These are phyloP conservation scores for Synanthedon andrenaeformis DNA, from an alignment of 2,888 invertebrate species.

Conservation along the genomic window DNA sequence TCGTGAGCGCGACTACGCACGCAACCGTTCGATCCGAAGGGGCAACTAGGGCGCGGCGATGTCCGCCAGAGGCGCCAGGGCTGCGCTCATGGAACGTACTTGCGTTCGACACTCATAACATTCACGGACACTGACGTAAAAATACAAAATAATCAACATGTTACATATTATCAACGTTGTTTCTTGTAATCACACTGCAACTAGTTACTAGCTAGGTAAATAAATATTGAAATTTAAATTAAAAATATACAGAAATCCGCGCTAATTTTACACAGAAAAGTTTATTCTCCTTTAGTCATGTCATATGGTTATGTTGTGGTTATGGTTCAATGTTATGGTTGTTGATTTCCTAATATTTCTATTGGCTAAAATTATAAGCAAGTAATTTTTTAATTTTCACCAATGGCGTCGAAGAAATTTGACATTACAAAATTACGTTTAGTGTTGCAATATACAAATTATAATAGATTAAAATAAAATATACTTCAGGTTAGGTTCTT, in stretches of 20 bases:
- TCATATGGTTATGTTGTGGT: too few species aligned
- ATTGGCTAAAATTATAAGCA: too few species aligned
- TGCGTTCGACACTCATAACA: slow-evolving; percentile 10
- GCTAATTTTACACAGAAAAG: slow-evolving; percentile 40
- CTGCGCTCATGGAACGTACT: slow-evolving; percentile 61
- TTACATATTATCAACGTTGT: too few species aligned
- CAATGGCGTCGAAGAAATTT: too few species aligned
- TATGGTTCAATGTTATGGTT: too few species aligned
- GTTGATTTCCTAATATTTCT: background rate
- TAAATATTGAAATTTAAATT: slow-evolving; percentile 33
- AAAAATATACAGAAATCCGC: slow-evolving; percentile 30
- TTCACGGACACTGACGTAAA: background rate
- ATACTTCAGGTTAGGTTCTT: too few species aligned
- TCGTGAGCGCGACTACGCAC: slow-evolving; percentile 57
- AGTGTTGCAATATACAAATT: too few species aligned
- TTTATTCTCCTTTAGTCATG: background rate
- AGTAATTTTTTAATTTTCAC: too few species aligned
- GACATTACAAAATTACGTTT: too few species aligned
- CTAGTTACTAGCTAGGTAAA: slow-evolving; percentile 2
- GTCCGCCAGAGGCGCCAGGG: slow-evolving; percentile 67
- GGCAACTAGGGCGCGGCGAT: slow-evolving; percentile 65
- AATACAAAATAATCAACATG: background rate
- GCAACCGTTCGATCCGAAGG: slow-evolving; percentile 66
- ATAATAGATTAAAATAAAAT: too few species aligned
- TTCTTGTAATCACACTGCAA: background rate